Conservation (phyloP, 2,888 invertebrate genomes). For the Hanleya hanleyi region DNA sequence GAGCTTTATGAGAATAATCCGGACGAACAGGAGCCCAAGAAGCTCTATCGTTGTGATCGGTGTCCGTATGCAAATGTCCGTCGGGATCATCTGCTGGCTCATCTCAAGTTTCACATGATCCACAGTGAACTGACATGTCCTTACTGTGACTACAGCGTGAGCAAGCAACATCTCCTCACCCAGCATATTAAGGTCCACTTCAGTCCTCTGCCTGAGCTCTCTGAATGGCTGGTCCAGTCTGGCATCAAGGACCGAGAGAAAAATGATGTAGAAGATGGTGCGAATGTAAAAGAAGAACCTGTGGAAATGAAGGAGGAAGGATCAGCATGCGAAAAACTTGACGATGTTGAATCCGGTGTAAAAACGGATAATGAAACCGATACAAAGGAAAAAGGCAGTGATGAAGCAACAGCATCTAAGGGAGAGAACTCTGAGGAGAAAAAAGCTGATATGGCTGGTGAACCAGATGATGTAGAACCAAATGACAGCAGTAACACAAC, state of each 20-base stretch:
- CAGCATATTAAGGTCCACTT: conserved; percentile 89
- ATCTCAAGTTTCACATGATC: conserved; percentile 83
- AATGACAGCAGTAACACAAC: not conserved
- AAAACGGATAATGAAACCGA: not conserved
- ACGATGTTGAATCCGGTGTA: not conserved
- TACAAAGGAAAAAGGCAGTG: not conserved
- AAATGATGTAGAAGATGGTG: not conserved
- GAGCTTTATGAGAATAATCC: conserved; percentile 66
- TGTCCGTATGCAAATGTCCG: conserved; percentile 88
- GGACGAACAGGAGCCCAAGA: conserved; percentile 75
- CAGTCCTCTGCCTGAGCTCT: conserved; percentile 64
- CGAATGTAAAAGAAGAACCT: conserved; percentile 15
- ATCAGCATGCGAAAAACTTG: not conserved
- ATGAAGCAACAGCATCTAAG: not conserved
- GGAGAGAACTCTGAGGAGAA: not conserved
- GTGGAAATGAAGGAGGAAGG: not conserved
- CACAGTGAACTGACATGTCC: conserved; percentile 82
- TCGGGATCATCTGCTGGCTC: conserved; percentile 83
- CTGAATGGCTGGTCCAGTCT: conserved; percentile 63
- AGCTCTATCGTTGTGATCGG: conserved; percentile 81
- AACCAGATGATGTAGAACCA: not conserved
- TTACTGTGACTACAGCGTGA: conserved; percentile 87
- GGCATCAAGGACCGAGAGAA: conserved; percentile 50
- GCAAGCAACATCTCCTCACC: conserved; percentile 82
- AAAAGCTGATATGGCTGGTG: not conserved